Evolutionary conservation across 2,888 invertebrate genomes (phyloP).

Genomic region (Drosophila trichaetosa): DNA sequence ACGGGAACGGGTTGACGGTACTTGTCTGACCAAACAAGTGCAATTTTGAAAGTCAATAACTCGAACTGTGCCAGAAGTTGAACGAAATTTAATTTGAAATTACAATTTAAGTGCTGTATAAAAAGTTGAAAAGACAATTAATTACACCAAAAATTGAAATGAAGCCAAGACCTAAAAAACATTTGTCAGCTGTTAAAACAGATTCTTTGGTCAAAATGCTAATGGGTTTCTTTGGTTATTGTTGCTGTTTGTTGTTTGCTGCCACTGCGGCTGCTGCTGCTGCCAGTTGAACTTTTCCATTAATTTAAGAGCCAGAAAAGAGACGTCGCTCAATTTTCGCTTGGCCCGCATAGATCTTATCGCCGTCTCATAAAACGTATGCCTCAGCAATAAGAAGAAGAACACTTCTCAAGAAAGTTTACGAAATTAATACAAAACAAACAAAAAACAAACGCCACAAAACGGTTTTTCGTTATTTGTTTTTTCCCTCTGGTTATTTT

Average conservation of each 20-base stretch:
- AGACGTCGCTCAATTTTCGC: slow-evolving; percentile 58
- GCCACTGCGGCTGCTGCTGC: slow-evolving; percentile 23
- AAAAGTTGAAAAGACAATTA: slow-evolving; percentile 50
- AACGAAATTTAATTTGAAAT: slow-evolving; percentile 54
- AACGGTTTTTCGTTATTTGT: slow-evolving; percentile 56
- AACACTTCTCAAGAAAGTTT: slow-evolving; percentile 71
- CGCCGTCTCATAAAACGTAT: slow-evolving; percentile 64
- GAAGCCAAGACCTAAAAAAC: slow-evolving; percentile 41
- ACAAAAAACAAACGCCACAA: slow-evolving; percentile 39
- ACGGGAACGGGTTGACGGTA: slow-evolving; percentile 11
- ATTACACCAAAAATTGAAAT: slow-evolving; percentile 36
- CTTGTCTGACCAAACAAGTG: slow-evolving; percentile 28
- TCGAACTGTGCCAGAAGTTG: slow-evolving; percentile 27
- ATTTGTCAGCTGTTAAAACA: slow-evolving; percentile 75
- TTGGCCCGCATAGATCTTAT: slow-evolving; percentile 73
- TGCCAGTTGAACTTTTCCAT: slow-evolving; percentile 72
- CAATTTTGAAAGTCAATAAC: slow-evolving; percentile 50
- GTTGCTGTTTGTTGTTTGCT: slow-evolving; percentile 12
- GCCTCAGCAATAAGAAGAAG: slow-evolving; percentile 26
- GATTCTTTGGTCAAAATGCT: slow-evolving; percentile 64
- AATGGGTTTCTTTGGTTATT: slow-evolving; percentile 53
- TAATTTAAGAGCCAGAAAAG: slow-evolving; percentile 63
- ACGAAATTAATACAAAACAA: slow-evolving; percentile 42
- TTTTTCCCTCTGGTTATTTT: slow-evolving; percentile 14
- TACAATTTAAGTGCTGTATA: slow-evolving; percentile 37